phyloP scores from a whole-genome alignment of 2,888 invertebrate species.

The Pseudococcus jackbeardsleyi region DNA sequence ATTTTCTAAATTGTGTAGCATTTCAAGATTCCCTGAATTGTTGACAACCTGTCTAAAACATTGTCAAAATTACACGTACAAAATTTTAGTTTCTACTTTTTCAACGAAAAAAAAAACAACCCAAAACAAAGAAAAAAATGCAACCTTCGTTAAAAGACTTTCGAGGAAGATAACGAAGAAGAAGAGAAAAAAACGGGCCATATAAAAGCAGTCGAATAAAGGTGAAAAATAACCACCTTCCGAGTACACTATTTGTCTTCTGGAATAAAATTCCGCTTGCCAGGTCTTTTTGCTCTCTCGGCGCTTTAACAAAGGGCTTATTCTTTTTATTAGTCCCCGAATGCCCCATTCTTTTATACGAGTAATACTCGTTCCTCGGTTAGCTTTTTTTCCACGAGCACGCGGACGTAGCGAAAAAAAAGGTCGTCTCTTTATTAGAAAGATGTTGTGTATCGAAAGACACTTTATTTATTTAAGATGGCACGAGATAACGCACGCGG shows the following conservation, averaged over 20 bases:
- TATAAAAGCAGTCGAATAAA: slow-evolving; percentile 26
- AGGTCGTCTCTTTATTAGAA: slow-evolving; percentile 48
- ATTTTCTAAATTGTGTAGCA: too few species aligned
- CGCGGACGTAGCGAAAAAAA: background rate
- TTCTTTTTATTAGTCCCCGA: slow-evolving; percentile 52
- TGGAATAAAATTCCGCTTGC: slow-evolving; percentile 33
- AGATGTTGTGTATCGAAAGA: slow-evolving; percentile 52
- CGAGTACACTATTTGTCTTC: slow-evolving; percentile 54
- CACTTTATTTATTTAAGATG: slow-evolving; percentile 52
- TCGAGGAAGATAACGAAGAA: background rate
- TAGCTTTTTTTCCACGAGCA: background rate
- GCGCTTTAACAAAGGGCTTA: slow-evolving; percentile 31
- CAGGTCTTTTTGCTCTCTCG: background rate
- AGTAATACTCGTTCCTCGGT: background rate
- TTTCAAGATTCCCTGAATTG: too few species aligned
- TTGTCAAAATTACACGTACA: too few species aligned
- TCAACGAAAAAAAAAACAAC: too few species aligned
- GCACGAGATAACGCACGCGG: slow-evolving; percentile 13
- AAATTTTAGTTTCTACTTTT: too few species aligned
- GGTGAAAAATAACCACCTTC: slow-evolving; percentile 31
- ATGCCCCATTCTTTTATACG: slow-evolving; percentile 24
- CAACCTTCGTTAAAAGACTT: slow-evolving; percentile 5
- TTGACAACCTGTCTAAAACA: too few species aligned
- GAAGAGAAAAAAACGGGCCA: background rate
- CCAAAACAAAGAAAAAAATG: background rate